Evolutionary conservation across 2,888 invertebrate genomes (phyloP), one percentile per base, ranked within the genome.

Genomic region (Drosophila formosana): DNA sequence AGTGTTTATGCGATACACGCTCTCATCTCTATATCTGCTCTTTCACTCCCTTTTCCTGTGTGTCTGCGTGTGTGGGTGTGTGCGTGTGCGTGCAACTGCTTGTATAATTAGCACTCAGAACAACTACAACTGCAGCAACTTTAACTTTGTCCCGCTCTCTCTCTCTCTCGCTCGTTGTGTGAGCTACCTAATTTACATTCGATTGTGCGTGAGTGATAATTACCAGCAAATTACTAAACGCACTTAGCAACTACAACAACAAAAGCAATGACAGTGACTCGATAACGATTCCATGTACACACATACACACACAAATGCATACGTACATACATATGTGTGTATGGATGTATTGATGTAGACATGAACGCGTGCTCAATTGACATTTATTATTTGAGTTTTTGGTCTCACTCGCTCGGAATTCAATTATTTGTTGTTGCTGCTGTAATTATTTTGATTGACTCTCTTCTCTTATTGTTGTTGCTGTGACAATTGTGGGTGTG

Each of bases 141-240:
- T 65, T 53, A 34, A 28, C 63, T 53, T 32, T 25, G 34, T 32
- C 41, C 28, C 34, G 60, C 47, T 39, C 37, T 11, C 30, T 47
- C 37, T 49, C 49, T 37, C 60, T 46, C 51, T 45, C 37, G 25
- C 34, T 32, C 57, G 52, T 43, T 46, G 37, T 57, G 45, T 51
- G 37, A 39, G 32, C 52, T 52, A 56, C 45, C 76, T 66, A 73
- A 74, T 80, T 79, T 74, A 66, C 73, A 78, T 88, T 76, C 80
- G 72, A 83, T 86, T 78, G 86, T 86, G 88, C 86, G 87, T 85
- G 80, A 82, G 78, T 78, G 86, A 83, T 88, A 84, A 88, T 84
- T 86, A 72, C 69, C 70, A 88, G 87, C 80, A 86, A 88, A 84
- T 84, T 86, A 86, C 83, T 63, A 80, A 80, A 75, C 74, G 87